Base-by-base conservation (phyloP, 2,113 vertebrate species). In the Onychostoma macrolepis region DNA sequence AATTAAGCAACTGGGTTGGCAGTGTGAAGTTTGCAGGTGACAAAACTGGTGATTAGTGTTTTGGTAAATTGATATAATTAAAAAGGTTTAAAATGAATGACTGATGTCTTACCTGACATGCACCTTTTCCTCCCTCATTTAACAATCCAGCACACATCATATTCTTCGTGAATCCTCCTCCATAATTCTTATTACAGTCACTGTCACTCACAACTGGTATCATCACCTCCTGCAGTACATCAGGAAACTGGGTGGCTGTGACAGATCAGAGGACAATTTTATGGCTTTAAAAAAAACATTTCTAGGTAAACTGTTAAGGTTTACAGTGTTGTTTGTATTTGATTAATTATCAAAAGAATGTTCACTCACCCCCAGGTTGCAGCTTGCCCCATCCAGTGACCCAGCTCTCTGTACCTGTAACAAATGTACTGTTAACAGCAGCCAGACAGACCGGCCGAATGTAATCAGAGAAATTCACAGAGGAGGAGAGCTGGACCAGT, bases 361-460 rank as follows among this genome's bases (percentile, higher is more conserved):
- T 36, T 33, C 19, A 89, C 65, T 86, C 85, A 95, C 94, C 89
- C 0, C 0, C 26, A 0, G 0, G 0, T 0, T 0, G 0, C 2
- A 91, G 85, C 0, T 82, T 38, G 5, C 97, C 96, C 96, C 96
- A 97, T 43, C 97, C 97, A 0, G 96, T 97, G 88, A 97, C 92
- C 13, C 94, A 95, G 74, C 87, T 92, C 0, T 6, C 45, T 4
- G 93, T 92, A 15, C 92, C 93, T 36, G 3, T 4, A 36, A 3
- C 36, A 36, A 36, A 36, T 36, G 4, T 1, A 78, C 93, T 94
- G 0, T 50, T 88, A 0, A 13, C 19, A 0, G 92, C 86, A 0
- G 96, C 95, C 72, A 97, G 92, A 71, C 96, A 97, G n/a, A 96
- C 91, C 0, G 97, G 97, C 9, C 26, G 61, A 88, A 97, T 91